These are phyloP conservation scores for Drosophila affinis DNA, from an alignment of 2,888 invertebrate species.

Conservation along the genomic window DNA sequence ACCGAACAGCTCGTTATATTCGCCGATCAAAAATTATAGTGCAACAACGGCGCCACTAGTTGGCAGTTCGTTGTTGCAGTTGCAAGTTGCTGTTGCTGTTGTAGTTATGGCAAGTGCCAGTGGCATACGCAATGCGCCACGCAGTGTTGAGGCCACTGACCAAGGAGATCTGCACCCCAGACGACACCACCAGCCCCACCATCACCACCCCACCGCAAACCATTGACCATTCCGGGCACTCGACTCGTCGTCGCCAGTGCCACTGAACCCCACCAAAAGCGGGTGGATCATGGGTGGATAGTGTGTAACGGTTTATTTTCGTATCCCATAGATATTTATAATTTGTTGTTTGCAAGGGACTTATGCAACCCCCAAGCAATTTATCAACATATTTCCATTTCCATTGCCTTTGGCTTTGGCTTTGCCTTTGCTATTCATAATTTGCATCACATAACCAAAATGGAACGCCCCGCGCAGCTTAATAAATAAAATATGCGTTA, in stretches of 20 bases:
- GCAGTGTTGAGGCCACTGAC: slow-evolving; percentile 70
- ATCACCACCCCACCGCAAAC: slow-evolving; percentile 6
- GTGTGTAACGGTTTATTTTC: slow-evolving; percentile 6
- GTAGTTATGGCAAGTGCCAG: slow-evolving; percentile 7
- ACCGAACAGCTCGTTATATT: slow-evolving; percentile 66
- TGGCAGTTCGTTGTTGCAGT: slow-evolving; percentile 12
- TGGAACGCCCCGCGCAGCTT: slow-evolving; percentile 57
- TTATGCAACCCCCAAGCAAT: slow-evolving; percentile 53
- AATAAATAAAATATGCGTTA: slow-evolving; percentile 63
- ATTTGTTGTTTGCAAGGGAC: slow-evolving; percentile 1
- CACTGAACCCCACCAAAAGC: slow-evolving; percentile 34
- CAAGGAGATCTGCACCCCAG: slow-evolving; percentile 18
- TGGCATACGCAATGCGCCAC: slow-evolving; percentile 61
- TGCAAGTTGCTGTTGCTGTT: slow-evolving; percentile 19
- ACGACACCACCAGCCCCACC: slow-evolving; percentile 10
- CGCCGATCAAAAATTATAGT: slow-evolving; percentile 75
- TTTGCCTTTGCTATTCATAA: slow-evolving; percentile 58
- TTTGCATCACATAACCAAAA: slow-evolving; percentile 71
- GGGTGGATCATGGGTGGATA: slow-evolving; percentile 1
- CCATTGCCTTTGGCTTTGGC: neutral
- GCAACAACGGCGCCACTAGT: slow-evolving; percentile 55
- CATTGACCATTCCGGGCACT: neutral
- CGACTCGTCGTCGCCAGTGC: slow-evolving; percentile 1
- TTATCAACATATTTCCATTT: slow-evolving; percentile 51
- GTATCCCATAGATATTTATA: slow-evolving; percentile 22